These are phyloP conservation scores for Catagonus wagneri DNA, from an alignment of 2,113 vertebrate genomes.

Conservation along the genomic window DNA sequence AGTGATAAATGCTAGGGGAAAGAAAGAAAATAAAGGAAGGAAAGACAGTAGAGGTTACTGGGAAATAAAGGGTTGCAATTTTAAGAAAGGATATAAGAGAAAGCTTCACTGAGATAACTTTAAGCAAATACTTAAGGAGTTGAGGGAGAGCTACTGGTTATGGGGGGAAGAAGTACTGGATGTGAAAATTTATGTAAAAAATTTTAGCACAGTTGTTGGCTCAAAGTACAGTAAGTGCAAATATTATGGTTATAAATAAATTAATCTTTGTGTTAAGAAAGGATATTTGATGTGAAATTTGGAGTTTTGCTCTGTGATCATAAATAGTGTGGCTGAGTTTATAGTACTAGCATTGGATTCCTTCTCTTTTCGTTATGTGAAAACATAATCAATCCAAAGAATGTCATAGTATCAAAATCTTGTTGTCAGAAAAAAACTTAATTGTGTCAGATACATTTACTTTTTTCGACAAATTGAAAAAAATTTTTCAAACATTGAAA, in stretches of 20 bases:
- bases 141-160: not conserved
- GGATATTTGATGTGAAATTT: not conserved
- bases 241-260: not conserved
- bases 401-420: not conserved
- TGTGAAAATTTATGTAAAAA: not conserved
- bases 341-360: not conserved
- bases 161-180: not conserved
- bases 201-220: not conserved
- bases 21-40: not conserved
- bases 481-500: not conserved
- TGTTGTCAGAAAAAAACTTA: not conserved
- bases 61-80: not conserved
- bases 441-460: slow-evolving; percentile 15
- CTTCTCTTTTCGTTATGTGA: not conserved
- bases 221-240: not conserved
- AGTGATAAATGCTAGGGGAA: not conserved
- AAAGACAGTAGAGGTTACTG: not conserved
- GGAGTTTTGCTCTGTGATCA: not conserved
- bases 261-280: not conserved
- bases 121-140: not conserved
- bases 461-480: not conserved
- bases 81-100: slow-evolving; percentile 72
- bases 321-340: not conserved
- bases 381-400: slow-evolving; percentile 1
- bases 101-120: slow-evolving; percentile 51